phyloP scores from a whole-genome alignment of 2,797 vertebrate genomes.

The Oceanodroma leucorhoa region DNA sequence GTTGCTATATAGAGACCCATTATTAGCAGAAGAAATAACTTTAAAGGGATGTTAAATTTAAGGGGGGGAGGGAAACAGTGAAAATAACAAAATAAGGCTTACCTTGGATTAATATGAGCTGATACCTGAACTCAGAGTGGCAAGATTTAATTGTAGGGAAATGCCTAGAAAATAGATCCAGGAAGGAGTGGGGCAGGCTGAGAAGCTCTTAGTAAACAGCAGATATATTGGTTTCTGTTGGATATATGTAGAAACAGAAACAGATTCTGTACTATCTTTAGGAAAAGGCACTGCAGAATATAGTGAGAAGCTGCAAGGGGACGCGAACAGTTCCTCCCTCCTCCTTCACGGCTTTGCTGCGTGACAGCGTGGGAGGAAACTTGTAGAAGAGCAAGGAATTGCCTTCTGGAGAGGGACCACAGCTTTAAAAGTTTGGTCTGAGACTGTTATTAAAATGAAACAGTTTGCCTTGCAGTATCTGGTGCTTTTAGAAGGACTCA shows the following conservation, averaged over 20 bases:
- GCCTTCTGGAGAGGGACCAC: accelerated
- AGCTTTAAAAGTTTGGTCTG: neutral
- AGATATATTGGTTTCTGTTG: neutral
- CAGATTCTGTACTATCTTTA: neutral
- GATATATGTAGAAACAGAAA: neutral
- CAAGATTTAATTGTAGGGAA: neutral
- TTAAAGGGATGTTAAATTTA: neutral
- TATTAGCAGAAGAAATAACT: neutral
- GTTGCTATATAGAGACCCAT: neutral
- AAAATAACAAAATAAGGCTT: neutral
- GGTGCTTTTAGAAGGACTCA: neutral
- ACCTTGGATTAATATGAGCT: neutral
- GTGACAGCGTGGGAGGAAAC: neutral
- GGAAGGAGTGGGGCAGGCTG: neutral
- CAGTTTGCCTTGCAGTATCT: neutral
- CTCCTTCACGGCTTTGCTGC: neutral
- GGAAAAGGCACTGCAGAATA: neutral
- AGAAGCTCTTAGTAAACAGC: neutral
- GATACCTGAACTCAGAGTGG: neutral
- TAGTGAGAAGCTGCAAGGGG: neutral
- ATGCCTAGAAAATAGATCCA: neutral
- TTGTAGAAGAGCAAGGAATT: neutral
- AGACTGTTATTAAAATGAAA: neutral
- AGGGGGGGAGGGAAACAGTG: accelerated
- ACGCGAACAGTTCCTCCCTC: accelerated